Percentiles rank a stretch among this genome's conserved stretches.
Conservation (phyloP, 2,797 vertebrate species). For the Chaenodraco wilsoni region DNA sequence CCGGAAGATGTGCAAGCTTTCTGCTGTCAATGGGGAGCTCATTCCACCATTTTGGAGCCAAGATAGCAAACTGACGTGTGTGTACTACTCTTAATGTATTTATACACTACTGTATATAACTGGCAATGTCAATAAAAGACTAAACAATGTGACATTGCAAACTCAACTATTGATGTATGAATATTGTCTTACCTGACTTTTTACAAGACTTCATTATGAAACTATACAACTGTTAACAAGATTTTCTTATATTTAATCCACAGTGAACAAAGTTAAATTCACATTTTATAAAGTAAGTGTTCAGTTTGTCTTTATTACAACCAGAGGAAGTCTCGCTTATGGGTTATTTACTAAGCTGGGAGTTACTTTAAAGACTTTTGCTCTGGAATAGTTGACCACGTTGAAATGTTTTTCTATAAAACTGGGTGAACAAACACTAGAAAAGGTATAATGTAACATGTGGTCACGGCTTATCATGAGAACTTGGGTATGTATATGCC, state of each 20-base stretch:
- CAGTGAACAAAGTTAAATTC: slow-evolving; percentile 21
- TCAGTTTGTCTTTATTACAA: slow-evolving; percentile 11
- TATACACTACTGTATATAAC: slow-evolving; percentile 32
- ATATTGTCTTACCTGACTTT: slow-evolving; percentile 9
- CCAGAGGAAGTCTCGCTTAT: background rate
- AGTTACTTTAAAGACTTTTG: background rate
- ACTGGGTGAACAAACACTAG: background rate
- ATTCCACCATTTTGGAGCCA: no score
- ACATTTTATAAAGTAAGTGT: slow-evolving; percentile 21
- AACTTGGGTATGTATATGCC: background rate
- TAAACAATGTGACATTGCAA: slow-evolving; percentile 15
- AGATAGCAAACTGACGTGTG: no score
- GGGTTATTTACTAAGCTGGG: no score
- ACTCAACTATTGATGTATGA: background rate
- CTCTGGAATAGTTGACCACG: background rate
- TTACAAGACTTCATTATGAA: slow-evolving; percentile 12
- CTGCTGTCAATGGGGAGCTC: no score
- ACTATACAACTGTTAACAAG: slow-evolving; percentile 1
- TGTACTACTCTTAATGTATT: slow-evolving; percentile 11
- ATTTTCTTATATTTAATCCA: slow-evolving; percentile 13
- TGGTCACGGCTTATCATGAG: background rate
- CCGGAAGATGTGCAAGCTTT: no score
- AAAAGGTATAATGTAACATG: background rate
- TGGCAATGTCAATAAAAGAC: background rate
- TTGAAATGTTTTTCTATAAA: background rate